phyloP scores from a whole-genome alignment of 2,113 vertebrate species.

The Dendropsophus ebraccatus region DNA sequence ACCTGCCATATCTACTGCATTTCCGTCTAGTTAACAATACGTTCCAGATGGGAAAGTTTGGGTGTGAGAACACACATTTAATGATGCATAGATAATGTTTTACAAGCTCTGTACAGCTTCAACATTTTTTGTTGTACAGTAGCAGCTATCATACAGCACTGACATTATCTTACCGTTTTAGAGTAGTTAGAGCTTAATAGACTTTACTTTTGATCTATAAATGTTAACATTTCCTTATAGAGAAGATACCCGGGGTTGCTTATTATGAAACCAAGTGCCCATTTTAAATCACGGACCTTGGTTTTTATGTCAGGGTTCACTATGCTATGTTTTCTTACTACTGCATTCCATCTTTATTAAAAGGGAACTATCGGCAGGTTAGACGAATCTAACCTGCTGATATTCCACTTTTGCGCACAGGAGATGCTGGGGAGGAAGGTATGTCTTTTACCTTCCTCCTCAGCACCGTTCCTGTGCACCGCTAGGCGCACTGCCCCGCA shows the following conservation, averaged over 20 bases:
- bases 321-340: no score
- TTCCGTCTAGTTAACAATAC: slow-evolving; percentile 51
- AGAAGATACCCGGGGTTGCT: not conserved
- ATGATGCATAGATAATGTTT: slow-evolving; percentile 50
- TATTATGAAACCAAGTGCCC: no score
- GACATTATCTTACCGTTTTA: not conserved
- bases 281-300: not conserved
- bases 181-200: not conserved
- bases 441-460: no score
- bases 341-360: no score
- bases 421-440: no score
- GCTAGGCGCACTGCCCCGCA: no score
- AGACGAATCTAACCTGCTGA: no score
- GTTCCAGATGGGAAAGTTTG: slow-evolving; percentile 57
- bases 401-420: no score
- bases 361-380: no score
- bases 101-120: slow-evolving; percentile 48
- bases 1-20: slow-evolving; percentile 31
- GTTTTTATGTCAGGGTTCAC: no score
- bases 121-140: slow-evolving; percentile 19
- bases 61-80: slow-evolving; percentile 56
- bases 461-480: no score
- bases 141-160: not conserved
- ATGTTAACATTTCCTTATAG: not conserved
- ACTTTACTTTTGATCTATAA: not conserved